A percentile compares a stretch with the other conserved stretches of the same genome.
phyloP scores from a whole-genome alignment of 1,140 invertebrate species.

The Anthonomus grandis region DNA sequence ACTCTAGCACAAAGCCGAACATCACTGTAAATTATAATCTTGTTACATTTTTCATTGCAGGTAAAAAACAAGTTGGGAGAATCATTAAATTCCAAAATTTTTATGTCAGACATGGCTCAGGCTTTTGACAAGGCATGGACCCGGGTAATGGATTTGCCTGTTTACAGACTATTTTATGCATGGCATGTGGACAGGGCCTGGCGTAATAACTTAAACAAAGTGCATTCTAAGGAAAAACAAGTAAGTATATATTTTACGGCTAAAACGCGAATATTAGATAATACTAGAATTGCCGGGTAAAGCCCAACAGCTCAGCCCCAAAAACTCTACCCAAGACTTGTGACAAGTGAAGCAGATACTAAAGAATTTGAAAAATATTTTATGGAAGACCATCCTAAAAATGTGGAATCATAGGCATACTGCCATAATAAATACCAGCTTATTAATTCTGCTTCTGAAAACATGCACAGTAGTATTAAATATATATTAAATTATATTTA shows the following conservation, averaged over 20 bases:
- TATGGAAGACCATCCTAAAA: conserved; percentile 7
- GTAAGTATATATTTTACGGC: no score
- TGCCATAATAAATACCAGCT: conserved; percentile 5
- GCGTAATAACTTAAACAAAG: conserved; percentile 9
- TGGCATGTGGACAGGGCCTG: conserved; percentile 16
- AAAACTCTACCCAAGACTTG: conserved; percentile 13
- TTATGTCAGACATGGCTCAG: conserved; percentile 12
- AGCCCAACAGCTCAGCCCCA: conserved; percentile 7
- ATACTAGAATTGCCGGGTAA: conserved; percentile 8
- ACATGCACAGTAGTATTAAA: conserved; percentile 20
- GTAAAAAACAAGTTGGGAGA: background rate
- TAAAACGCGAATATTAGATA: no score
- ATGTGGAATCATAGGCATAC: conserved; percentile 14
- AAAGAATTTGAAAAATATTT: conserved; percentile 18
- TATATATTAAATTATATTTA: conserved; percentile 21
- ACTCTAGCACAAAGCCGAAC: no score
- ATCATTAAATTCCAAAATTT: background rate
- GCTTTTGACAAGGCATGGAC: conserved; percentile 20
- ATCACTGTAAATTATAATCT: no score
- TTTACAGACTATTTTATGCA: conserved; percentile 3
- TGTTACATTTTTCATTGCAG: no score
- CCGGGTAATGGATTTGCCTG: conserved; percentile 10
- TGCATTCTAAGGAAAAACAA: conserved; percentile 11
- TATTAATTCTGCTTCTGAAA: conserved; percentile 20
- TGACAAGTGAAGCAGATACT: conserved; percentile 4